A percentile compares a stretch with the other conserved stretches of the same genome.
phyloP scores from a whole-genome alignment of 1,140 invertebrate species.

The Drusus annulatus region DNA sequence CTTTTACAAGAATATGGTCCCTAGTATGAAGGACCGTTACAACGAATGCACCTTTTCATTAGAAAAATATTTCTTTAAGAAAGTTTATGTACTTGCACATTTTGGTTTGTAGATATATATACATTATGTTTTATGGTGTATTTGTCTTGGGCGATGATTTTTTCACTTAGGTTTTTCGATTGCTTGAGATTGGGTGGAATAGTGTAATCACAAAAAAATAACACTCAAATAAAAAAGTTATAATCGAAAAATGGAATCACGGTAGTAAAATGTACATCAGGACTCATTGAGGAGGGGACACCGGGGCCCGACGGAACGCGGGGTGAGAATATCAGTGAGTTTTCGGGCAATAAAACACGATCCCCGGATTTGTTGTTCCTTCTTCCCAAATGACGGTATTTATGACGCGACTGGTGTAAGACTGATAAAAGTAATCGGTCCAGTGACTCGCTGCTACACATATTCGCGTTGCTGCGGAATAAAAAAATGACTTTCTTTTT shows the following conservation, averaged over 20 bases:
- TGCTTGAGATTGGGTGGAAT: background rate
- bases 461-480: background rate
- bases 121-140: no score
- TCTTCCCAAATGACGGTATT: slow-evolving; percentile 57
- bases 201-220: slow-evolving; percentile 14
- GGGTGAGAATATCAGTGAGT: slow-evolving; percentile 55
- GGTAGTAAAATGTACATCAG: slow-evolving; percentile 25
- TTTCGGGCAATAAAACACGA: slow-evolving; percentile 60
- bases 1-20: no score
- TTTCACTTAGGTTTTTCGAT: background rate
- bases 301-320: background rate
- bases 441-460: slow-evolving; percentile 12
- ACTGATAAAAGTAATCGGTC: slow-evolving; percentile 56
- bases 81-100: no score
- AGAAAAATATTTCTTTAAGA: no score
- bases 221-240: slow-evolving; percentile 26
- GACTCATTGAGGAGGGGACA: background rate
- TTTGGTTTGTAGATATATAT: no score
- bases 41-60: no score
- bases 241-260: slow-evolving; percentile 36
- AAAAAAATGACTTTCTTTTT: no score
- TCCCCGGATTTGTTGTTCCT: slow-evolving; percentile 57
- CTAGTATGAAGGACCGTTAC: no score
- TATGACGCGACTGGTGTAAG: slow-evolving; percentile 58
- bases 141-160: no score